Percentiles rank a stretch among this genome's conserved stretches.
phyloP scores from a whole-genome alignment of 2,888 invertebrate species.

The Dryadula phaetusa region DNA sequence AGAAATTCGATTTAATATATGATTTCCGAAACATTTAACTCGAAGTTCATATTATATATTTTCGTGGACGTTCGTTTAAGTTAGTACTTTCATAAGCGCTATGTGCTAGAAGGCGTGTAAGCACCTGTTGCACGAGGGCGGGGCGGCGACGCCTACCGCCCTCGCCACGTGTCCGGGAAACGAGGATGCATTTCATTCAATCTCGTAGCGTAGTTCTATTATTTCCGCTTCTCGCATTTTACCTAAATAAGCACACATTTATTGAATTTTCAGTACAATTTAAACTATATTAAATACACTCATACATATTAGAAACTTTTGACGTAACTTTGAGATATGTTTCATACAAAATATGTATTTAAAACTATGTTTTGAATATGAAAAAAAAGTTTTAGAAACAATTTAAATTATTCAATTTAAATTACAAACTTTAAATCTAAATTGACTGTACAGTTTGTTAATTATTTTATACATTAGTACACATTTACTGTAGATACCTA shows the following conservation, averaged over 20 bases:
- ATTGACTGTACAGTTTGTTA: background rate
- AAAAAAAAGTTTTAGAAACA: no score
- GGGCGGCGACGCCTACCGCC: constrained; percentile 75
- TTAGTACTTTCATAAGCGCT: constrained; percentile 31
- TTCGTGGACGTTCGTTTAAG: constrained; percentile 6
- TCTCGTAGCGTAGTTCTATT: constrained; percentile 30
- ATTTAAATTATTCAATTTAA: no score
- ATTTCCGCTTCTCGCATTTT: background rate
- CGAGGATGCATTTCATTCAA: constrained; percentile 35
- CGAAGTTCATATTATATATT: background rate
- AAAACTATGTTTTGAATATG: no score
- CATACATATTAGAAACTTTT: no score
- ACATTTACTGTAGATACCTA: no score
- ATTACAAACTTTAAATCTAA: no score
- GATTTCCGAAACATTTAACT: background rate
- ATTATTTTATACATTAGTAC: constrained; percentile 2
- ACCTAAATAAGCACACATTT: background rate
- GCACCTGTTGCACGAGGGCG: constrained; percentile 79
- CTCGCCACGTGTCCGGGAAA: constrained; percentile 47
- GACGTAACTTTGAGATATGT: no score
- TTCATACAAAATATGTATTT: no score
- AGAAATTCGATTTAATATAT: background rate
- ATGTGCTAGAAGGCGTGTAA: constrained; percentile 36
- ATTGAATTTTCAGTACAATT: background rate
- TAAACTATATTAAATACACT: background rate